Base-by-base conservation (phyloP, 2,113 vertebrate genomes). In the Paraplagusia blochii region DNA sequence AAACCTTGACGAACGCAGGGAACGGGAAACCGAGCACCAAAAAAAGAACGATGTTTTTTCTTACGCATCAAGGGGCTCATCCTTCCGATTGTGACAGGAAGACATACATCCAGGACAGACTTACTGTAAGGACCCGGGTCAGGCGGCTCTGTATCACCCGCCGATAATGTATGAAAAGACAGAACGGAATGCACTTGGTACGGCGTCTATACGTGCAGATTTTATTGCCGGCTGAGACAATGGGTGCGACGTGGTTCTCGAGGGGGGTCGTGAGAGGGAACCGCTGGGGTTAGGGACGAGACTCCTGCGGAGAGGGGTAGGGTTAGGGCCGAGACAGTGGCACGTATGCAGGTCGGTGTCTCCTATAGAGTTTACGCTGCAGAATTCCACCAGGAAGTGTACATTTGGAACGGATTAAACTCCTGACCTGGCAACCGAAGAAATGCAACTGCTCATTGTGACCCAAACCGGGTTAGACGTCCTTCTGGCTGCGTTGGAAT, bases 331-430 rank as follows among this genome's bases (percentile, higher is more conserved):
- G 79, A 77, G 49, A 79, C 66, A 69, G 33, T 33, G 63, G 81
- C 79, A 86, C 70, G 66, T 86, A 82, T 85, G 57, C 79, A 74
- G 59, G 54, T 56, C 58, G 18, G 55, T 1, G 1, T 63, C 29
- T 34, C 22, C 34, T 8, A 45, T 43, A 1, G 1, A 29, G 43
- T 42, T 57, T 38, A 58, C 11, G n/a, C n/a, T n/a, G n/a, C n/a
- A n/a, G n/a, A 8, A 18, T 15, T n/a, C 19, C 53, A 29, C 43
- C 22, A 29, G 49, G 44, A 69, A 45, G 58, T 45, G 38, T 67
- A 76, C 87, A 82, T 87, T 85, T 83, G 85, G 74, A 88, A 84
- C 72, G 55, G 74, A 73, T 90, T 89, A 88, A 82, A 85, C 77
- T 79, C 42, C 67, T 83, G 81, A 84, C 79, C 81, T 51, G 47